Base-by-base conservation (phyloP, 2,797 vertebrate genomes). In the Acanthurus lineatus region DNA sequence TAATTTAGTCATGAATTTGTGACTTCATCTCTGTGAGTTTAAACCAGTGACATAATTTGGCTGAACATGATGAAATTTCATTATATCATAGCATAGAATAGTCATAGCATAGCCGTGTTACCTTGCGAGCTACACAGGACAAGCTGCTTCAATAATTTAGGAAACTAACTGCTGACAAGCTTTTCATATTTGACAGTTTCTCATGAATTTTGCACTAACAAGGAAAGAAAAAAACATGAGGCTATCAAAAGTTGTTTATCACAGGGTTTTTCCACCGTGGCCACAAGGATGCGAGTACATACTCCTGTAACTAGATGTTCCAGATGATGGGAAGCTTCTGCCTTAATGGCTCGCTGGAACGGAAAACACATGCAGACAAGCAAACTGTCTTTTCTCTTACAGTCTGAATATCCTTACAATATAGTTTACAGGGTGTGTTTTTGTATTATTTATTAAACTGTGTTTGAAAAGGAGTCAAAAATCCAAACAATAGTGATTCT, bases 201-300 rank as follows among this genome's bases (percentile, higher is more conserved):
- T 81, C 64, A 79, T 85, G 69, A 74, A 83, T 84, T 81, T 75
- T 83, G 57, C 79, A 83, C 51, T 53, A 74, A 73, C 53, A 69
- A 77, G 64, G 35, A 16, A 45, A 59, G 42, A 53, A 52, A 58
- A 84, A 62, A 79, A 49, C 71, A 77, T 0, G 22, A 64, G 32
- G 47, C 64, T 20, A 47, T 60, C 20, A 47, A 42, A 68, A 60
- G 59, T 57, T 77, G 53, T 84, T 75, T 72, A 76, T 80, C 64
- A 48, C 32, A 20, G 48, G 49, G 40, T 66, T 75, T 77, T 81
- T 38, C 42, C 54, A 62, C 20, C 12, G 7, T 49, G 59, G 60
- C 61, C 38, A 69, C 47, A 69, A 35, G 16, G 25, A 73, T 60
- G 35, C 32, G 3, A 56, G 59, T 1, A 38, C 68, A 66, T 25